Conservation (phyloP, 2,797 vertebrate genomes). For the Sebastes vulpes region DNA sequence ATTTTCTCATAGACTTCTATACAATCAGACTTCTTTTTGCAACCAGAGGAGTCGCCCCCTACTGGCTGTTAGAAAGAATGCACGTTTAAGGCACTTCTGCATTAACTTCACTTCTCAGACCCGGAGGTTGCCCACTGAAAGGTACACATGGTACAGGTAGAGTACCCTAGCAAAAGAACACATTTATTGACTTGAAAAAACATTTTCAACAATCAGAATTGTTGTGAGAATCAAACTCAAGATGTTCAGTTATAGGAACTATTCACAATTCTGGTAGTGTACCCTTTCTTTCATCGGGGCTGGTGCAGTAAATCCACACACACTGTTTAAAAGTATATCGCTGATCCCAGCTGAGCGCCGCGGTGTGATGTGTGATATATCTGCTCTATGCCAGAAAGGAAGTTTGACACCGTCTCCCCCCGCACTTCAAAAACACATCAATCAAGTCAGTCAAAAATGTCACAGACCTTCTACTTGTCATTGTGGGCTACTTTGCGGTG, state of each 20-base stretch:
- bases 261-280: not conserved
- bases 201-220: not conserved
- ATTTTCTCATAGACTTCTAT: no score
- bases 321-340: conserved; percentile 32
- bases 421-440: conserved; percentile 84
- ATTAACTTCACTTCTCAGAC: no score
- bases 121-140: no score
- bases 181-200: not conserved
- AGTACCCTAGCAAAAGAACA: not conserved
- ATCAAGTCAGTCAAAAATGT: conserved; percentile 82
- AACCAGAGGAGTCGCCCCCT: no score
- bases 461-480: conserved; percentile 82
- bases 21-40: no score
- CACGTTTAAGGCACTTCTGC: no score
- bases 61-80: no score
- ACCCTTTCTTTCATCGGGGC: not conserved
- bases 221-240: not conserved
- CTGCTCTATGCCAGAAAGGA: conserved; percentile 56
- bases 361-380: conserved; percentile 56
- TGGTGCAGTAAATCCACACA: conserved; percentile 8
- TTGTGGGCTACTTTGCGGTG: conserved; percentile 72
- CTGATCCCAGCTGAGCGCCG: conserved; percentile 35
- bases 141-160: not conserved
- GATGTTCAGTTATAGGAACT: not conserved
- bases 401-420: conserved; percentile 69